Evolutionary conservation across 2,113 vertebrate species (phyloP).

Genomic region (Ciconia maguari): DNA sequence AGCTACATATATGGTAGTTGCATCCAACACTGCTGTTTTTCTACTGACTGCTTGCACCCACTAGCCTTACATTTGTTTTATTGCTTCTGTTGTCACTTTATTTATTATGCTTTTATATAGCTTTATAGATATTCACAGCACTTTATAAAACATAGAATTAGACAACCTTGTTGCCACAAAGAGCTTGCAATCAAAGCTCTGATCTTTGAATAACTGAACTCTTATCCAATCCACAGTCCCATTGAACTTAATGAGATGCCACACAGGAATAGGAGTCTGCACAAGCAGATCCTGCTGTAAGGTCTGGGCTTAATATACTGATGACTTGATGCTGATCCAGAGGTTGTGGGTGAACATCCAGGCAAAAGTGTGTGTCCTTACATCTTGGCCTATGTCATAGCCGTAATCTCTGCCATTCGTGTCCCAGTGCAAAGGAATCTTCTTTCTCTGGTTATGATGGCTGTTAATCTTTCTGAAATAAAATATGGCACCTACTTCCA

Average conservation of each 20-base stretch:
- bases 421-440: not conserved
- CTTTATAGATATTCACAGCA: not conserved
- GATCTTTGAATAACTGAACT: not conserved
- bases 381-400: not conserved
- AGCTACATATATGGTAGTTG: not conserved
- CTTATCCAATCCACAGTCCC: not conserved
- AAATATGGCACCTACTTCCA: not conserved
- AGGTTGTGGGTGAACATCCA: not conserved
- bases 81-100: constrained; percentile 16
- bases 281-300: not conserved
- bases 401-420: not conserved
- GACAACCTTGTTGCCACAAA: not conserved
- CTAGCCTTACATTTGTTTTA: not conserved
- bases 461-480: not conserved
- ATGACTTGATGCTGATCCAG: not conserved
- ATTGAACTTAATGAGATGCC: not conserved
- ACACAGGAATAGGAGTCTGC: not conserved
- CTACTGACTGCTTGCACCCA: not conserved
- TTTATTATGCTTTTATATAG: not conserved
- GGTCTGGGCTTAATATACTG: not conserved
- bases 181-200: not conserved
- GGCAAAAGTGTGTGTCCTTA: not conserved
- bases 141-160: constrained; percentile 1
- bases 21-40: not conserved
- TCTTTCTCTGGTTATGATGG: not conserved